These are phyloP conservation scores for Stegodyphus mimosarum DNA, from an alignment of 1,140 invertebrate species.

Conservation along the genomic window DNA sequence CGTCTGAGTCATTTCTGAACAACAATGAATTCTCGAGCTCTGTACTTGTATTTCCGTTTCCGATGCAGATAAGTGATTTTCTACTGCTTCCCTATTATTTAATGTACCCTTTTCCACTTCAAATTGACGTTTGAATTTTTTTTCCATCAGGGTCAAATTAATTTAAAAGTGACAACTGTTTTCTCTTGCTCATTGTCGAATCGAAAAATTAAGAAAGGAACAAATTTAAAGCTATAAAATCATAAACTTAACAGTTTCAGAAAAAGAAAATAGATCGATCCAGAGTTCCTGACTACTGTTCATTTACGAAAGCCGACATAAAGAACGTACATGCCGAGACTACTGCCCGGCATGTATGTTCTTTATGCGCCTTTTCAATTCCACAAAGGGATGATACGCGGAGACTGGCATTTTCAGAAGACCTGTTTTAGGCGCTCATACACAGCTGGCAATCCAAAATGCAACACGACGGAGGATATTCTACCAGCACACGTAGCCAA, in stretches of 20 bases:
- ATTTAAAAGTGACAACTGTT: neutral
- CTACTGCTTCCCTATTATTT: neutral
- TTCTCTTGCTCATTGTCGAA: neutral
- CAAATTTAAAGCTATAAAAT: neutral
- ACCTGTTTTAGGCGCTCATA: no score
- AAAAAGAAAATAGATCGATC: neutral
- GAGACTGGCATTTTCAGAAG: no score
- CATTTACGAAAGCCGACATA: neutral
- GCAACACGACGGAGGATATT: no score
- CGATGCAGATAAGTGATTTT: slow-evolving; percentile 4
- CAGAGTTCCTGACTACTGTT: neutral
- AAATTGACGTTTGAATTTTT: neutral
- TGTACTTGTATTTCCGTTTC: slow-evolving; percentile 7
- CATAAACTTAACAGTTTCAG: slow-evolving; percentile 13
- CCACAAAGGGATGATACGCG: no score
- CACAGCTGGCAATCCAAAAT: no score
- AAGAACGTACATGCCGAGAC: no score
- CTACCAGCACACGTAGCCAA: no score
- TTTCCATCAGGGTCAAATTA: neutral
- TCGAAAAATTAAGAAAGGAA: neutral
- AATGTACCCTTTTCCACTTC: neutral
- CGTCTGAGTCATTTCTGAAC: neutral
- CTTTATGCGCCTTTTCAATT: no score
- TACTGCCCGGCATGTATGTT: no score
- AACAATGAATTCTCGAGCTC: slow-evolving; percentile 3